Base-by-base conservation (phyloP, 2,888 invertebrate genomes). In the Agrotis clavis region DNA sequence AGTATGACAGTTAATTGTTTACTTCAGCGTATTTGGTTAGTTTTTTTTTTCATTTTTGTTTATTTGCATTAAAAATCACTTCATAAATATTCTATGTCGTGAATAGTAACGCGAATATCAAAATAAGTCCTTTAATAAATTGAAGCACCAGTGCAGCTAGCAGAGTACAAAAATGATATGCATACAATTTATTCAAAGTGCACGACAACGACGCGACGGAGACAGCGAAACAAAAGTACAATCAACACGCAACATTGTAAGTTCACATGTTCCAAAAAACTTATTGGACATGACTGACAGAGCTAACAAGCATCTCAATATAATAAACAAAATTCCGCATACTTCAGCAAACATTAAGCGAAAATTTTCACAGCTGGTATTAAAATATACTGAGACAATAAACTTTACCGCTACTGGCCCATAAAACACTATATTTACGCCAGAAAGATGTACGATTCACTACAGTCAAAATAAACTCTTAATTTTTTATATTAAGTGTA, bases 401-500 rank as follows among this genome's bases (percentile, higher is more conserved):
- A 85, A 82, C 35, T 86, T 87, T 89, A 89, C 88, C 86, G 91
- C 92, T 92, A 91, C 92, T 87, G 90, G 84, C 87, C 85, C 85
- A 88, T 90, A 91, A 90, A 90, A 86, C 83, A 88, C 86, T 88
- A 89, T 87, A 89, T 89, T 89, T 89, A 86, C 77, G 81, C 85
- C 79, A 78, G 83, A 76, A 88, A 90, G 90, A 92, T 90, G 89
- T 86, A 92, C 88, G 88, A 84, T 87, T 89, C 88, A 80, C 86
- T 87, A 87, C 85, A 84, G 90, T 94, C 94, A 94, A 93, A 94
- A 94, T 93, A 94, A 91, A 90, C 86, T 91, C 90, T 91, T 90
- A 90, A 90, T 93, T 93, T 92, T 93, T 92, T 89, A 92, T 92
- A 92, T 92, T 90, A 92, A 93, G 89, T 90, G 88, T 90, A 87